Evolutionary conservation across 2,888 invertebrate genomes (phyloP), one percentile per base, ranked within the genome.

Genomic region (Crematogaster levior): DNA sequence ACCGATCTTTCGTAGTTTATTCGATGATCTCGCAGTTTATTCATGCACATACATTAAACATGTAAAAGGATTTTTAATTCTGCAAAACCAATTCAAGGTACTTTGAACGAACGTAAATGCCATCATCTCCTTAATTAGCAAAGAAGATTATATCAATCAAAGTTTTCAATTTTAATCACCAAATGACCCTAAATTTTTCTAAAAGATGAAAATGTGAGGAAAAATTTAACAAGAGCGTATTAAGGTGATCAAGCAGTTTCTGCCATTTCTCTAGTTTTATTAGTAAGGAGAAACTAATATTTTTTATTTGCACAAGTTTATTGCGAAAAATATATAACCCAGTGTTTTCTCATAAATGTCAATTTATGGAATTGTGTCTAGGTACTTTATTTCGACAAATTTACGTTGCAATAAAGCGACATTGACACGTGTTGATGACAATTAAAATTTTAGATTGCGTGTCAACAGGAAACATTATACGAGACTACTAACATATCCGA

Each of bases 91-190:
- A n/a, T n/a, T n/a, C n/a, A n/a, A n/a, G n/a, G n/a, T n/a, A n/a
- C n/a, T n/a, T n/a, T n/a, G n/a, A n/a, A n/a, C n/a, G n/a, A n/a
- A n/a, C n/a, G n/a, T n/a, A n/a, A n/a, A n/a, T n/a, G n/a, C n/a
- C n/a, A n/a, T n/a, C n/a, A n/a, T n/a, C n/a, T n/a, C n/a, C 3
- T 34, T 34, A 40, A 9, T 0, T 21, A 34, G n/a, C 15, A 48
- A 21, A 27, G n/a, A 65, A 65, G 7, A n/a, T 63, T 48, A 61
- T 12, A 15, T 24, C 10, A 48, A 48, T 61, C n/a, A n/a, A 43
- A 34, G 5, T 24, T 48, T 15, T 74, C 21, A 21, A 34, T 30
- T 58, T 60, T 73, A 73, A 60, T 21, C 21, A n/a, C n/a, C n/a
- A n/a, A n/a, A n/a, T n/a, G n/a, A n/a, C n/a, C n/a, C n/a, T n/a